Conservation (phyloP, 2,888 invertebrate species). For the Agonopterix arenella region DNA sequence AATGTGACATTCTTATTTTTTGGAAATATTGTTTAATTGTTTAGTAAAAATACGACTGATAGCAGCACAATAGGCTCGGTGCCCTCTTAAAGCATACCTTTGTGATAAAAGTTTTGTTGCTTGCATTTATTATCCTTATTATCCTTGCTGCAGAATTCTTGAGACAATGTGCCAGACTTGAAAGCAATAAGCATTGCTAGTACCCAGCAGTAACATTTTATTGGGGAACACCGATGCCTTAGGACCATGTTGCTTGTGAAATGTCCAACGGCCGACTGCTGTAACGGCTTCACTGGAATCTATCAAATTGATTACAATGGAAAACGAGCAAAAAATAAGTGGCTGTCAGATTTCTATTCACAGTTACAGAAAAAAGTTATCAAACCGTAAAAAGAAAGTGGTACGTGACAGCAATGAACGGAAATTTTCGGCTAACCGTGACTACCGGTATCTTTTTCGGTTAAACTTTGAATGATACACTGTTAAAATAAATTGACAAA, state of each 20-base stretch:
- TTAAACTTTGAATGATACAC: no score
- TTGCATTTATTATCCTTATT: conserved; percentile 28
- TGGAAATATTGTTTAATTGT: no score
- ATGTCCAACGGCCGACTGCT: conserved; percentile 38
- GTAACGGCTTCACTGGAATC: conserved; percentile 18
- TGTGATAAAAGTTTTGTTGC: conserved; percentile 25
- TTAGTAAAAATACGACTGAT: no score
- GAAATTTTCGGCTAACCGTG: background rate
- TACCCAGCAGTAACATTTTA: conserved; percentile 41
- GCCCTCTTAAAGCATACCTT: conserved; percentile 24
- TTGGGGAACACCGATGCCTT: conserved; percentile 33
- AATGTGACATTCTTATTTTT: no score
- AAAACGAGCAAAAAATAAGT: conserved; percentile 34
- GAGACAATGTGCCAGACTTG: conserved; percentile 25
- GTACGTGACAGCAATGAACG: background rate
- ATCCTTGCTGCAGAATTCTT: conserved; percentile 42
- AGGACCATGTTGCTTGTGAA: conserved; percentile 44
- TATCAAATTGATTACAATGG: conserved; percentile 48
- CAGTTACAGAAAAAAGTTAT: conserved; percentile 39
- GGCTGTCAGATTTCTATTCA: conserved; percentile 21
- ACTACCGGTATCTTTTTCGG: background rate
- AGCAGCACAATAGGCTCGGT: no score
- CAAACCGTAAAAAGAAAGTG: conserved; percentile 58
- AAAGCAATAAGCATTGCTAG: conserved; percentile 37
- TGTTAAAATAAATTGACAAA: no score